A percentile compares a stretch with the other conserved stretches of the same genome.
phyloP scores from a whole-genome alignment of 2,888 invertebrate species.

The Amphimallon solstitiale region DNA sequence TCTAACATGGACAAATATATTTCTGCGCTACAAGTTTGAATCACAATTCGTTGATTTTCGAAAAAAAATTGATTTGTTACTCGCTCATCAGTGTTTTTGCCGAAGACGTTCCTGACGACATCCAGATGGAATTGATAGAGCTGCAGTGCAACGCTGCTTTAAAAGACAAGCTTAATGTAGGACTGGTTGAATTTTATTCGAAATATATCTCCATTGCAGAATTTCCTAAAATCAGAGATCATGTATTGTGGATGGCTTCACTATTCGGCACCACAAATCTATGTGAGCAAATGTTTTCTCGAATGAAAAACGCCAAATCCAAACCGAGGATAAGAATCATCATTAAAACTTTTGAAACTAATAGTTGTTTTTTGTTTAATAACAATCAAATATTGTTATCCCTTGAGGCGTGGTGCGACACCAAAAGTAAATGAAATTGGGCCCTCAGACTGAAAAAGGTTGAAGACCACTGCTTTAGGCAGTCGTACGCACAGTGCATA shows the following conservation, averaged over 20 bases:
- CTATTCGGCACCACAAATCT: slow-evolving; percentile 18
- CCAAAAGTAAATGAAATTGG: too few relatives aligned
- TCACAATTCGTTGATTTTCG: too few relatives aligned
- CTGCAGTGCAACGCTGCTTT: not conserved
- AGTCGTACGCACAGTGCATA: too few relatives aligned
- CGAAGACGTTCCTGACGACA: slow-evolving; percentile 2
- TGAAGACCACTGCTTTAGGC: too few relatives aligned
- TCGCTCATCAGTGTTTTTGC: not conserved
- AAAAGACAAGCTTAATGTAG: not conserved
- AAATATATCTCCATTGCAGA: slow-evolving; percentile 54
- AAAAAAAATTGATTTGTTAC: not conserved
- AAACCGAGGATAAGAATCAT: too few relatives aligned
- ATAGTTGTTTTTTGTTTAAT: too few relatives aligned
- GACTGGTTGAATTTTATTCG: not conserved
- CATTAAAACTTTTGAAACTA: too few relatives aligned
- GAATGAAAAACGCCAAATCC: slow-evolving; percentile 29
- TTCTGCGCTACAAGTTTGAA: not conserved
- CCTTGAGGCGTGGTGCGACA: too few relatives aligned
- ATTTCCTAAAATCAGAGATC: slow-evolving; percentile 18
- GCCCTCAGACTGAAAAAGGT: too few relatives aligned
- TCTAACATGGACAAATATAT: slow-evolving; percentile 6
- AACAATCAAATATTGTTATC: too few relatives aligned
- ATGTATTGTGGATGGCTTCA: not conserved
- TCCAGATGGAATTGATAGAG: slow-evolving; percentile 3
- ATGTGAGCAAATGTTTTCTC: slow-evolving; percentile 30